Conservation (phyloP, 2,797 vertebrate genomes). For the Clarias fuscus region DNA sequence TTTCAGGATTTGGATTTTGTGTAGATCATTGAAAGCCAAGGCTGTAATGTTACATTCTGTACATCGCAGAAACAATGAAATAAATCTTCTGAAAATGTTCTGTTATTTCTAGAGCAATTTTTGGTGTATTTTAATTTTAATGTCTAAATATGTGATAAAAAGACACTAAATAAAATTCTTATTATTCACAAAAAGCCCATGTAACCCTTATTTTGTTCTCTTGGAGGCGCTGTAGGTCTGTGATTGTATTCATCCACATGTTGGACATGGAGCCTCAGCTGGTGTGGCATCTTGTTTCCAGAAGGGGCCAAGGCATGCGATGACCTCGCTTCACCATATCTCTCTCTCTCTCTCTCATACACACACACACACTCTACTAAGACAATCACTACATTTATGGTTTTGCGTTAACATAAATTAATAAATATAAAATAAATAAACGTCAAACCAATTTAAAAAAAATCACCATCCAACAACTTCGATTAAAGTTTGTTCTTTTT, state of each 20-base stretch:
- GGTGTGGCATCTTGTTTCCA: conserved; percentile 69
- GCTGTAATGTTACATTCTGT: too few species aligned
- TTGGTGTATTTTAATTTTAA: too few species aligned
- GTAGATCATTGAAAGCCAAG: too few species aligned
- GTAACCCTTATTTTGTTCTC: conserved; percentile 1
- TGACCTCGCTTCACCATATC: conserved; percentile 53
- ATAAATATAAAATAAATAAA: background rate
- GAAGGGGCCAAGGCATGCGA: conserved; percentile 63
- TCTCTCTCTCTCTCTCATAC: background rate
- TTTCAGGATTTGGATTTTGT: too few species aligned
- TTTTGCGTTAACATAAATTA: too few species aligned
- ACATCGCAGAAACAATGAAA: too few species aligned
- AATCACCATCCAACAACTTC: too few species aligned
- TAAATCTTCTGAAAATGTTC: too few species aligned
- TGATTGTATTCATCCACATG: conserved; percentile 16
- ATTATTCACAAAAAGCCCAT: background rate
- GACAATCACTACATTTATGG: background rate
- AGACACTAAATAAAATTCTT: background rate
- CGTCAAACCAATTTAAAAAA: background rate
- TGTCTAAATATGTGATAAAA: background rate
- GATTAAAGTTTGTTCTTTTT: background rate
- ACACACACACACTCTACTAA: background rate
- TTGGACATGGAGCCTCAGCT: conserved; percentile 60
- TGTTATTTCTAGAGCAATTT: too few species aligned
- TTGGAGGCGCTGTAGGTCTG: conserved; percentile 37